These are phyloP conservation scores for Cantharis rufa DNA, from an alignment of 2,888 invertebrate species.

Conservation along the genomic window DNA sequence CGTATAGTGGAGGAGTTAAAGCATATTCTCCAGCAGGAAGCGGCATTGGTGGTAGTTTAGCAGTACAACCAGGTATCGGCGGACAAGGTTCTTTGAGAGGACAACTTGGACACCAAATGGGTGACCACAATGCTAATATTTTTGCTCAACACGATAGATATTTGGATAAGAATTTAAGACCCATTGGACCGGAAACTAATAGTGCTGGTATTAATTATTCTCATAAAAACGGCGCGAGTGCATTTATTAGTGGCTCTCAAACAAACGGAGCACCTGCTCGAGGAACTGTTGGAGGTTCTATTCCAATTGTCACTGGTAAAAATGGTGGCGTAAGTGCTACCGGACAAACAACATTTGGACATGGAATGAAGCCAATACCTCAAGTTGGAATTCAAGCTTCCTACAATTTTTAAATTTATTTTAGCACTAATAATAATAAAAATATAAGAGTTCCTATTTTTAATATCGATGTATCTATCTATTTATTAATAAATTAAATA, in stretches of 20 bases:
- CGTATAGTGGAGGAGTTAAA: background rate
- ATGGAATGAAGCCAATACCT: background rate
- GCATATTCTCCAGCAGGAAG: background rate
- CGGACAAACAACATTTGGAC: constrained; percentile 5
- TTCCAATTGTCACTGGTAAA: constrained; percentile 7
- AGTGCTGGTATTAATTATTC: constrained; percentile 6
- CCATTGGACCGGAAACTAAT: constrained; percentile 12
- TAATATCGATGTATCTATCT: background rate
- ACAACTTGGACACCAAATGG: background rate
- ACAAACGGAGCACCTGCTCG: constrained; percentile 10
- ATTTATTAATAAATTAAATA: background rate
- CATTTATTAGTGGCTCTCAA: constrained; percentile 4
- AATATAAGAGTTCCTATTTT: background rate
- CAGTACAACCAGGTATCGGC: constrained; percentile 9
- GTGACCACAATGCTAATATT: constrained; percentile 3
- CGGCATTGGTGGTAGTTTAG: background rate
- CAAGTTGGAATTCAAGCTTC: constrained; percentile 10
- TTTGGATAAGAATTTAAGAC: constrained; percentile 10
- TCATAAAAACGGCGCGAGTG: constrained; percentile 13
- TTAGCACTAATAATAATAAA: background rate
- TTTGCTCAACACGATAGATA: constrained; percentile 11
- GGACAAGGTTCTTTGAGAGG: constrained; percentile 12
- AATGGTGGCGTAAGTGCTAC: background rate
- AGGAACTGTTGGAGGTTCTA: constrained; percentile 17
- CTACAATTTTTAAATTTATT: background rate